Percentiles rank a stretch among this genome's conserved stretches.
These are phyloP conservation scores for Thomomys bottae DNA, from an alignment of 2,113 vertebrate species.

Conservation along the genomic window DNA sequence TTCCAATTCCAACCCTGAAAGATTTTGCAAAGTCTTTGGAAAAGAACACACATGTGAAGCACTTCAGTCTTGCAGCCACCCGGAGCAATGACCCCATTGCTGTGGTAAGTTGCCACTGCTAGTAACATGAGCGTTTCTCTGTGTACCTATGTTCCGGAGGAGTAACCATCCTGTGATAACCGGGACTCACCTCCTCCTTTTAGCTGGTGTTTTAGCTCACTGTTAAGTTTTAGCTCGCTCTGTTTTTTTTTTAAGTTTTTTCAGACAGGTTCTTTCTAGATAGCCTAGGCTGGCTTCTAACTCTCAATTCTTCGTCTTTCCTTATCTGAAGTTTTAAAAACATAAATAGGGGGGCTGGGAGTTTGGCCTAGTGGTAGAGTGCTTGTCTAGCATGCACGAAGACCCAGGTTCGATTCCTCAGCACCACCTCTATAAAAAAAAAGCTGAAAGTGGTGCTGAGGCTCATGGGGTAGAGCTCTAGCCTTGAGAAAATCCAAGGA, in stretches of 20 bases:
- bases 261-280: not conserved
- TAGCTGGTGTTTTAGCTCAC: not conserved
- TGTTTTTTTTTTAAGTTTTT: not conserved
- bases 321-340: not conserved
- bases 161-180: not conserved
- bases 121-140: accelerated
- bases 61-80: constrained; percentile 96
- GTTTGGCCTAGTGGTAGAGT: no score
- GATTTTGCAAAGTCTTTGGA: constrained; percentile 97
- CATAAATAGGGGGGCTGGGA: not conserved
- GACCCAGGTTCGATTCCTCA: no score
- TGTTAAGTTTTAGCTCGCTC: no score
- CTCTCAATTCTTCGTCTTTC: not conserved
- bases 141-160: not conserved
- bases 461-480: no score
- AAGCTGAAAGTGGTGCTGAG: no score
- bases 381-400: no score
- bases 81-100: constrained; percentile 98
- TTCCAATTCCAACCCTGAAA: constrained; percentile 97
- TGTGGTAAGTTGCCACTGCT: constrained; percentile 86
- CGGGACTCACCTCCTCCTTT: not conserved
- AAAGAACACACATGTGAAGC: constrained; percentile 92
- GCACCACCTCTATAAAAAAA: no score
- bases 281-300: not conserved
- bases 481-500: no score